A percentile compares a stretch with the other conserved stretches of the same genome.
These are phyloP conservation scores for Eulemur rufifrons DNA, from an alignment of 2,113 vertebrate genomes.

Conservation along the genomic window DNA sequence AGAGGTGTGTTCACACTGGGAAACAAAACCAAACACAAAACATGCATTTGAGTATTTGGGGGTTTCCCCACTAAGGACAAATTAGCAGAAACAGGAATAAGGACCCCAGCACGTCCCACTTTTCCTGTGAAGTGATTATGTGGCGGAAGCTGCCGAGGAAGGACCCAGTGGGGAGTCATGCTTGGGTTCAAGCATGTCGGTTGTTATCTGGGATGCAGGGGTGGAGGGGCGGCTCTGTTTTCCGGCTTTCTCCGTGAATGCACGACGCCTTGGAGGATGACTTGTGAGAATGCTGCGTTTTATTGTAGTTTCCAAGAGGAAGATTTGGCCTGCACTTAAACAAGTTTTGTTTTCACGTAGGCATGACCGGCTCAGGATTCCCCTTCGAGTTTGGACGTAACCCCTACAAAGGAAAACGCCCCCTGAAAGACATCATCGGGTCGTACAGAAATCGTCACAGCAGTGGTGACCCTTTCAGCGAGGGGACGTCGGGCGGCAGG, in stretches of 20 bases:
- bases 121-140: neutral
- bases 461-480: constrained; percentile 81
- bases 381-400: constrained; percentile 92
- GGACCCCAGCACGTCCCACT: no score
- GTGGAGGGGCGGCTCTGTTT: neutral
- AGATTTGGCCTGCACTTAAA: constrained; percentile 1
- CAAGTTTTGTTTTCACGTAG: constrained; percentile 73
- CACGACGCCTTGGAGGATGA: neutral
- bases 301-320: neutral
- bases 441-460: constrained; percentile 83
- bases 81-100: neutral
- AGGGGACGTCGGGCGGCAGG: constrained; percentile 81
- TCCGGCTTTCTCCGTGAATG: no score
- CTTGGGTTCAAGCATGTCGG: neutral
- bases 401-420: constrained; percentile 86
- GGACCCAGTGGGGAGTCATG: fast-evolving
- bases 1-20: neutral
- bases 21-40: neutral
- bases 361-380: constrained; percentile 87
- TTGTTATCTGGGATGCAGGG: neutral
- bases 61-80: neutral
- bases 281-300: neutral
- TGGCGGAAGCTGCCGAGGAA: neutral
- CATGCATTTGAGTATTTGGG: neutral
- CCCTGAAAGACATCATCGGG: constrained; percentile 87